phyloP scores from a whole-genome alignment of 2,113 vertebrate species.

The Excalfactoria chinensis region DNA sequence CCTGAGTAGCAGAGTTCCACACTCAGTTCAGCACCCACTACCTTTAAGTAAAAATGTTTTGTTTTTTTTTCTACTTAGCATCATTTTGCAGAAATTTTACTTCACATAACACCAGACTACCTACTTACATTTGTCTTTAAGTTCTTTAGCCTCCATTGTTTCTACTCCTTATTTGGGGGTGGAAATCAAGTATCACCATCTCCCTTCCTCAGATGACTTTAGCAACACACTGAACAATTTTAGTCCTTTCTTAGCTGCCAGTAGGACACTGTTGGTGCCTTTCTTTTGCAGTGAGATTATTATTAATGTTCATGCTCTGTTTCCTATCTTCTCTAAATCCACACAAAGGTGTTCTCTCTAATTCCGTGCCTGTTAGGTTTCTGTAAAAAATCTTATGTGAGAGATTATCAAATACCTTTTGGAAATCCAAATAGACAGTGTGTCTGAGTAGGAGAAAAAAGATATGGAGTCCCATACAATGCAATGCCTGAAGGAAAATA shows the following conservation, averaged over 20 bases:
- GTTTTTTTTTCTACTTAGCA: not conserved
- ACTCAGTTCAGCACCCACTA: not conserved
- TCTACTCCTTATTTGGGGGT: not conserved
- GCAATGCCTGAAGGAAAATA: not conserved
- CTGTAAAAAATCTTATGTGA: not conserved
- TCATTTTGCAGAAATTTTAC: not conserved
- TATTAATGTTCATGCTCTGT: not conserved
- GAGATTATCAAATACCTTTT: not conserved
- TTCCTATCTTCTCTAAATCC: not conserved
- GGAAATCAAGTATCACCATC: not conserved
- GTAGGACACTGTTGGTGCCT: not conserved
- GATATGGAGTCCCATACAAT: rapidly evolving
- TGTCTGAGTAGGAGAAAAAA: not conserved
- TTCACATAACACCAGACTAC: not conserved
- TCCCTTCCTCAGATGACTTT: not conserved
- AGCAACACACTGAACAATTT: not conserved
- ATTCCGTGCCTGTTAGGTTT: not conserved
- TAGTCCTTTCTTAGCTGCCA: not conserved
- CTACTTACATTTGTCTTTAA: not conserved
- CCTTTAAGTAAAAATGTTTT: not conserved
- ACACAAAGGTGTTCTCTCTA: not conserved
- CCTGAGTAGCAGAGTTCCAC: not conserved
- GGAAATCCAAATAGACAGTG: not conserved
- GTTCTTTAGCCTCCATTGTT: not conserved
- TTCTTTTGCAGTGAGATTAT: not conserved